phyloP scores from a whole-genome alignment of 2,888 invertebrate genomes.

The Gari tellinella region DNA sequence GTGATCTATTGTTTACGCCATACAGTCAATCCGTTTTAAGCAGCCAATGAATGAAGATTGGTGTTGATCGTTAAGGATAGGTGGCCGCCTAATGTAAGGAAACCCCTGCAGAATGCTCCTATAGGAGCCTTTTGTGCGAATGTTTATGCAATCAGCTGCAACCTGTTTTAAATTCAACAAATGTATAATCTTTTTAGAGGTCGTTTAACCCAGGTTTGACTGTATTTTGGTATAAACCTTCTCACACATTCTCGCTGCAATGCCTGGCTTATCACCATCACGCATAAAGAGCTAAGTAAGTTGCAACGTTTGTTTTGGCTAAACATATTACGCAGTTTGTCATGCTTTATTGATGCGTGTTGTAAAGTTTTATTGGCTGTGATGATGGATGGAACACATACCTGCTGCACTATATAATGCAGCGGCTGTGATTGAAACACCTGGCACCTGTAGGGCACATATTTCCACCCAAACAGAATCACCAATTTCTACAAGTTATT shows the following conservation, averaged over 20 bases:
- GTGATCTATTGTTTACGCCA: slow-evolving; percentile 5
- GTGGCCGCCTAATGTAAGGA: no score
- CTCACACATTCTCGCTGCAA: slow-evolving; percentile 14
- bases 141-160: no score
- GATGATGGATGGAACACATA: slow-evolving; percentile 2
- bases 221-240: slow-evolving; percentile 14
- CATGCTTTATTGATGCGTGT: slow-evolving; percentile 25
- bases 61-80: no score
- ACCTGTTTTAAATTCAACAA: no score
- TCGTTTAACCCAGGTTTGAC: no score
- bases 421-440: slow-evolving; percentile 2
- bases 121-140: no score
- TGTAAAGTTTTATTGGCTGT: slow-evolving; percentile 5
- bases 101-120: no score
- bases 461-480: no score
- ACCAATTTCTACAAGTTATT: no score
- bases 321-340: slow-evolving; percentile 25
- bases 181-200: no score
- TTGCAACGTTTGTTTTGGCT: slow-evolving; percentile 35
- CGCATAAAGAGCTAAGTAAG: slow-evolving; percentile 29
- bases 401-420: slow-evolving; percentile 5
- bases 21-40: no score
- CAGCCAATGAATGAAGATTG: no score
- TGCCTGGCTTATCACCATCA: slow-evolving; percentile 20
- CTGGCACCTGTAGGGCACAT: neutral